Conservation (phyloP, 2,888 invertebrate species). For the Andricus curvator region DNA sequence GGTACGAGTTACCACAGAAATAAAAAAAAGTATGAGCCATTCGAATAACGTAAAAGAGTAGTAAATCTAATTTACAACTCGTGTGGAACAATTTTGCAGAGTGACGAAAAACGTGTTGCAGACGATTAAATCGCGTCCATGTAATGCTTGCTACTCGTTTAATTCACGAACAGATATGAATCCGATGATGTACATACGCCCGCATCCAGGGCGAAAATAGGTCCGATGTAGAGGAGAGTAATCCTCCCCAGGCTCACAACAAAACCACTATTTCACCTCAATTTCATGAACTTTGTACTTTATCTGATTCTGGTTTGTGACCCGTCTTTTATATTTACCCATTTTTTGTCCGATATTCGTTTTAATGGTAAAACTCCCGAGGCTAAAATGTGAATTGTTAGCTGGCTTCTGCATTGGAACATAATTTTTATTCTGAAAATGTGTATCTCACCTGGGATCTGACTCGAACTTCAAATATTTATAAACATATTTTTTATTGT, state of each 20-base stretch:
- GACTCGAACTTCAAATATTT: too few species aligned
- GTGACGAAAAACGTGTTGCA: constrained; percentile 4
- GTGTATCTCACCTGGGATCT: too few species aligned
- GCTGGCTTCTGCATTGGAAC: neutral
- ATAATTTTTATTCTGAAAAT: neutral
- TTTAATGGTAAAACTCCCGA: neutral
- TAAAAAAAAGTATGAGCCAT: neutral
- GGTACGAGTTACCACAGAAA: neutral
- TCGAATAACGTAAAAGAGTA: neutral
- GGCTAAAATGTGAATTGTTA: neutral
- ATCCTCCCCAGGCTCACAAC: constrained; percentile 1
- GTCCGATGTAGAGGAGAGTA: neutral
- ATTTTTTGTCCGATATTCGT: neutral
- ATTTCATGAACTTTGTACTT: neutral
- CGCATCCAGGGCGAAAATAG: neutral
- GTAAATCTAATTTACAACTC: constrained; percentile 15
- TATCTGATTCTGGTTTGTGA: neutral
- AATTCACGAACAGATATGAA: constrained; percentile 27
- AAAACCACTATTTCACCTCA: neutral
- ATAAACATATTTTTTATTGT: too few species aligned
- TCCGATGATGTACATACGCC: constrained; percentile 6
- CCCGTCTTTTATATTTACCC: neutral
- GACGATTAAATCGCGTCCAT: constrained; percentile 10
- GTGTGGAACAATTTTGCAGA: neutral
- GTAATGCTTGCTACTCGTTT: constrained; percentile 25